Percentiles rank a stretch among this genome's conserved stretches.
phyloP scores from a whole-genome alignment of 2,113 vertebrate genomes.

The Leuciscus idus region DNA sequence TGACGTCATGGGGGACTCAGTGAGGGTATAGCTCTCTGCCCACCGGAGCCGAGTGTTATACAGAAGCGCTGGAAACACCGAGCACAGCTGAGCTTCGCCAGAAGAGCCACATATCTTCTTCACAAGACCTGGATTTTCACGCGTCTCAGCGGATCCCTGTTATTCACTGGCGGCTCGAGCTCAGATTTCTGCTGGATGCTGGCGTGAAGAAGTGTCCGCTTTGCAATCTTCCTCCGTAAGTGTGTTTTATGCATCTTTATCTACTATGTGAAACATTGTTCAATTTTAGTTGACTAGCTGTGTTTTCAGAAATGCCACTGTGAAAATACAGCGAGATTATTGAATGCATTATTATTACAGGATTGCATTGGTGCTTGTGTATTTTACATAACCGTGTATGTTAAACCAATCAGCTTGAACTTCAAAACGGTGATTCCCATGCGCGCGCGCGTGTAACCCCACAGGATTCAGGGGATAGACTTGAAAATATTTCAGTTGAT shows the following conservation, averaged over 20 bases:
- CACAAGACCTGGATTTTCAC: not conserved
- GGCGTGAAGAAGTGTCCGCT: not conserved
- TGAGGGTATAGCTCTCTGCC: conserved; percentile 61
- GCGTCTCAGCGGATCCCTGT: not conserved
- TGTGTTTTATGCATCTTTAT: not conserved
- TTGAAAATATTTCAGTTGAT: not conserved
- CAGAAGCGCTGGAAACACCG: conserved; percentile 44
- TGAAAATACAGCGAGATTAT: not conserved
- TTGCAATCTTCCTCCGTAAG: conserved; percentile 41
- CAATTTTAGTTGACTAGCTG: not conserved
- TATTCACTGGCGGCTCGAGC: not conserved
- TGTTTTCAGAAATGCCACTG: not conserved
- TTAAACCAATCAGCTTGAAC: not conserved
- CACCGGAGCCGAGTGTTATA: conserved; percentile 62
- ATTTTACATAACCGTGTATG: not conserved
- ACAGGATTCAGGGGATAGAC: not conserved
- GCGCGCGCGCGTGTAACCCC: not conserved
- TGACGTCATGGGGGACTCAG: conserved; percentile 72
- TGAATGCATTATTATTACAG: not conserved
- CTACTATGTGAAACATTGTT: not conserved
- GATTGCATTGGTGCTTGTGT: not conserved
- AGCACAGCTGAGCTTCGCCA: not conserved
- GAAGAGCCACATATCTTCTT: not conserved
- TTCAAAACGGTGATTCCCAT: not conserved
- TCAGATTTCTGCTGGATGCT: conserved; percentile 36